Percentiles rank a stretch among this genome's conserved stretches.
Conservation (phyloP, 2,113 vertebrate species). For the Oryzias melastigma region DNA sequence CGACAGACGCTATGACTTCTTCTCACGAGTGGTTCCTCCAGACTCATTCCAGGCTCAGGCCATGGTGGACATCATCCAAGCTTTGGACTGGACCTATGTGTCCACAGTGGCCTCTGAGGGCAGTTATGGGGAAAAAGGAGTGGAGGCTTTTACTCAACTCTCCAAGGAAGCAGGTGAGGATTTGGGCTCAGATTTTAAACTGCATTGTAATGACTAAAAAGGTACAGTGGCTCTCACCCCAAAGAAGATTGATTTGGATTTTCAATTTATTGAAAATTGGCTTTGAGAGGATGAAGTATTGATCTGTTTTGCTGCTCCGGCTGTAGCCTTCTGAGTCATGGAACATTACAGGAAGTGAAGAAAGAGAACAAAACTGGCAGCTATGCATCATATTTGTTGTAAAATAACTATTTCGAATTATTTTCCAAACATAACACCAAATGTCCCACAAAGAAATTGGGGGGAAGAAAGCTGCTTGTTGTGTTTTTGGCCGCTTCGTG, state of each 20-base stretch:
- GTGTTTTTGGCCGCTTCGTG: conserved; percentile 29
- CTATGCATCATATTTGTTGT: neutral
- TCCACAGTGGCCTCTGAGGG: conserved; percentile 96
- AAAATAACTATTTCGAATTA: conserved; percentile 8
- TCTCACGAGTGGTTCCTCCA: conserved; percentile 96
- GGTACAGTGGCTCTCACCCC: conserved; percentile 4
- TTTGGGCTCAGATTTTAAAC: neutral
- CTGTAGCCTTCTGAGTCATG: conserved; percentile 28
- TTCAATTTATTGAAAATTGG: conserved; percentile 36
- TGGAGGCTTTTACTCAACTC: conserved; percentile 96
- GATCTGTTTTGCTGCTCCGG: conserved; percentile 57
- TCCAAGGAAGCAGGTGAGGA: conserved; percentile 94
- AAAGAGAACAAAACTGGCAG: conserved; percentile 27
- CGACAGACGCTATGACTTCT: conserved; percentile 96
- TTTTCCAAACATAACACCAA: conserved; percentile 3
- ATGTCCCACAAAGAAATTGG: conserved; percentile 8
- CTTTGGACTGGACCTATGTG: conserved; percentile 95
- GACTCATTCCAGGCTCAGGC: conserved; percentile 99
- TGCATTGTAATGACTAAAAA: conserved; percentile 15
- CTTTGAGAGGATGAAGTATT: conserved; percentile 63
- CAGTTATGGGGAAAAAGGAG: conserved; percentile 97
- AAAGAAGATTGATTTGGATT: conserved; percentile 31
- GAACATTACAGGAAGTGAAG: conserved; percentile 53
- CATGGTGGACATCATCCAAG: conserved; percentile 97
- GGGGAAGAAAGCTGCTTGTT: neutral